Evolutionary conservation across 2,888 invertebrate species (phyloP).

Genomic region (Catonia carolina): DNA sequence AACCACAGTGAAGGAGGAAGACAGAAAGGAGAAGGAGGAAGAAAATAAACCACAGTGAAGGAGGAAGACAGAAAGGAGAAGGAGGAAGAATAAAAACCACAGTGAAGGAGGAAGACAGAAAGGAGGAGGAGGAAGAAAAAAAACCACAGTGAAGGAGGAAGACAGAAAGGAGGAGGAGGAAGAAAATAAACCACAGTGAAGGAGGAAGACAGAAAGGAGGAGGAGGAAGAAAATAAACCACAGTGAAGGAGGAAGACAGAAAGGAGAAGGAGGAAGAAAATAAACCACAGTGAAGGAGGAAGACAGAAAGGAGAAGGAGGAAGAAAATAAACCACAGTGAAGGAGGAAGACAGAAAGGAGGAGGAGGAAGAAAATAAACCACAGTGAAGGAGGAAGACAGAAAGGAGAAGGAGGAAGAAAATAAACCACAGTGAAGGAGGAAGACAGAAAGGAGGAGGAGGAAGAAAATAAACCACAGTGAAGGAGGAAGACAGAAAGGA

Average conservation of each 20-base stretch:
- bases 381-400: background rate
- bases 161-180: slow-evolving; percentile 13
- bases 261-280: background rate
- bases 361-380: background rate
- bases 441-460: background rate
- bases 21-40: background rate
- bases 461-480: too few species aligned
- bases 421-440: too few species aligned
- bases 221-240: too few species aligned
- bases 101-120: slow-evolving; percentile 22
- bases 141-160: slow-evolving; percentile 18
- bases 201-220: background rate
- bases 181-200: too few species aligned
- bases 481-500: background rate
- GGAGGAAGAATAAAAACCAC: background rate
- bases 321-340: too few species aligned
- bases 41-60: too few species aligned
- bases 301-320: background rate
- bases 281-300: too few species aligned
- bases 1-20: slow-evolving; percentile 23
- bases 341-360: background rate
- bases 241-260: background rate
- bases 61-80: background rate
- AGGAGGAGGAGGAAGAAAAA: slow-evolving; percentile 24
- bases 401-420: background rate